Base-by-base conservation (phyloP, 53 echinoderm and acorn worm species). In the Echinarachnius parma region DNA sequence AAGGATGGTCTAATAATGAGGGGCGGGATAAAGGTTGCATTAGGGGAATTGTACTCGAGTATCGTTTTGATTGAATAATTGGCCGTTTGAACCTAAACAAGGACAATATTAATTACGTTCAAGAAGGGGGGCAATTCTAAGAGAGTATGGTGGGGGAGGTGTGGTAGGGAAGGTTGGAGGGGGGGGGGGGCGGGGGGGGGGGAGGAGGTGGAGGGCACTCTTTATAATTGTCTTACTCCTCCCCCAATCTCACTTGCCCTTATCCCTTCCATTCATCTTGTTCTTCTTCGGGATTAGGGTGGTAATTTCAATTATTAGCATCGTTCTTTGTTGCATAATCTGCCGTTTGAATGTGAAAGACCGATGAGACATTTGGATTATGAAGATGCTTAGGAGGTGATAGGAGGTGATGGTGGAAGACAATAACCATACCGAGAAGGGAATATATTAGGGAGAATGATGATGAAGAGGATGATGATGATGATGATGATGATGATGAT, bases 41-140 rank as follows among this genome's bases (percentile, higher is more conserved):
- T 64, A 11, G 64, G 64, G 64, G 39, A 64, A 37, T 64, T 22
- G 36, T 44, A 28, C 28, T 42, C 28, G 46, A 46, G 64, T 68
- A 49, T 49, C 68, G 8, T 14, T 21, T 5, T 68, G 52, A 68
- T 68, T 68, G 34, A 48, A 68, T 68, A 68, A 68, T 68, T 68
- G 68, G 36, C 49, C 33, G 68, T 68, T 49, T 50, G 52, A 50
- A 68, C 50, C 50, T 68, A 68, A 48, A 68, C 48, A 49, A 68
- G 50, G 68, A 52, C 18, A 61, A 61, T 61, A 61, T 61, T 61
- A 25, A 61, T 61, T n/a, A 29, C 21, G 31, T 23, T 24, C 4
- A 36, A 37, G 21, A 13, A 14, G 21, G 36, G 23, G 61, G 23
- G 30, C 34, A 23, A 30, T 20, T 11, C 4, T 18, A 29, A 49